Evolutionary conservation across 1,140 invertebrate genomes (phyloP), one percentile per base, ranked within the genome.

Genomic region (Pentalonia nigronervosa): DNA sequence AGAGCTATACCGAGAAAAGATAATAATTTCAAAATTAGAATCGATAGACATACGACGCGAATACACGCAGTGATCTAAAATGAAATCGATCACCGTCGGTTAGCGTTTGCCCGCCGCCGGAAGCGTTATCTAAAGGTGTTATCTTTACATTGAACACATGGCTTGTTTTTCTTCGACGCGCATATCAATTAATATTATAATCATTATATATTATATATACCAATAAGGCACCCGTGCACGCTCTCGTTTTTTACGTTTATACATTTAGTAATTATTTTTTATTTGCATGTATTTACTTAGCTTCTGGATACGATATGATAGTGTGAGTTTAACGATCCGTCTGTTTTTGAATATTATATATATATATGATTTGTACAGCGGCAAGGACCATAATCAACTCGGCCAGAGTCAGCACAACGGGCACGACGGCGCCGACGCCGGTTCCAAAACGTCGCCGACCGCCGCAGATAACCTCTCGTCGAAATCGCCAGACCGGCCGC

Each of bases 111-210:
- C 60, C 60, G n/a, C 60, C 60, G n/a, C 60, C 60, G 60, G 60
- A 76, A 76, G 14, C n/a, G 60, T 76, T 76, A 76, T 76, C 60
- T 30, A 17, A 30, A 76, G n/a, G 60, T 76, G 60, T 76, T 76
- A 76, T 76, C 60, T 76, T 76, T 76, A 76, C 60, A 76, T n/a
- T 76, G n/a, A 76, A 76, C 60, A 76, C n/a, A 76, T 76, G 60
- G 60, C 60, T n/a, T 76, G 60, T 76, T 76, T 76, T 76, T 34
- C 30, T 17, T 76, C 17, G n/a, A 0, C n/a, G 60, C 60, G 30
- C 30, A 34, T 76, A n/a, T 34, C n/a, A 7, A 67, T n/a, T 67
- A 67, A n/a, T 67, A 14, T 14, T n/a, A 6, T 67, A 67, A 67
- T n/a, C n/a, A n/a, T 41, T 41, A n/a, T 67, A 17, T n/a, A n/a